phyloP scores from a whole-genome alignment of 1,140 invertebrate genomes.

The Drosophila ironensis region DNA sequence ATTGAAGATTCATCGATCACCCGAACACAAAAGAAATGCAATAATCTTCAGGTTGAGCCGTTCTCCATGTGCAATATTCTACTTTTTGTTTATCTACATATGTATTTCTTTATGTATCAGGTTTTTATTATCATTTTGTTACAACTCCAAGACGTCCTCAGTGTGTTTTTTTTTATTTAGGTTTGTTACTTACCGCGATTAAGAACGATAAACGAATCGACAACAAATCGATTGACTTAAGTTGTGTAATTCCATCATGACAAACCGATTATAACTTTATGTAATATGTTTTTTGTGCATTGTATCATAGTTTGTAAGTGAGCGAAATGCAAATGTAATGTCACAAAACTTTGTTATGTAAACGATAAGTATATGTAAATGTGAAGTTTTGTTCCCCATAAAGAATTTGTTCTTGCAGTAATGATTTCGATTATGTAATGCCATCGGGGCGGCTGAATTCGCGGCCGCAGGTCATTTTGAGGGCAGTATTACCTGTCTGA shows the following conservation, averaged over 20 bases:
- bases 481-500: constrained; percentile 30
- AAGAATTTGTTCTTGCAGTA: constrained; percentile 23
- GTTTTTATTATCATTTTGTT: constrained; percentile 15
- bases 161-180: constrained; percentile 15
- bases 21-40: neutral
- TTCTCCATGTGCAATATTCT: constrained; percentile 36
- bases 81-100: neutral
- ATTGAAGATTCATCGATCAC: neutral
- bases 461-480: neutral
- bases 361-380: constrained; percentile 20
- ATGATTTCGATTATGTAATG: constrained; percentile 8
- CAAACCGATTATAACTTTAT: constrained; percentile 7
- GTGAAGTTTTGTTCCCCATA: constrained; percentile 11
- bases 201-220: neutral
- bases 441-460: neutral
- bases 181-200: constrained; percentile 32
- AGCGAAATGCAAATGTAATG: constrained; percentile 13
- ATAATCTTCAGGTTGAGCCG: constrained; percentile 19
- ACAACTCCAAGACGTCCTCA: constrained; percentile 20
- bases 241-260: constrained; percentile 32
- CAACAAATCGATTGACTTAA: constrained; percentile 17
- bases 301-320: neutral
- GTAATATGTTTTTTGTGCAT: constrained; percentile 5
- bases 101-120: constrained; percentile 1
- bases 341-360: constrained; percentile 46